Base-by-base conservation (phyloP, 2,888 invertebrate genomes). In the Pandemis corylana region DNA sequence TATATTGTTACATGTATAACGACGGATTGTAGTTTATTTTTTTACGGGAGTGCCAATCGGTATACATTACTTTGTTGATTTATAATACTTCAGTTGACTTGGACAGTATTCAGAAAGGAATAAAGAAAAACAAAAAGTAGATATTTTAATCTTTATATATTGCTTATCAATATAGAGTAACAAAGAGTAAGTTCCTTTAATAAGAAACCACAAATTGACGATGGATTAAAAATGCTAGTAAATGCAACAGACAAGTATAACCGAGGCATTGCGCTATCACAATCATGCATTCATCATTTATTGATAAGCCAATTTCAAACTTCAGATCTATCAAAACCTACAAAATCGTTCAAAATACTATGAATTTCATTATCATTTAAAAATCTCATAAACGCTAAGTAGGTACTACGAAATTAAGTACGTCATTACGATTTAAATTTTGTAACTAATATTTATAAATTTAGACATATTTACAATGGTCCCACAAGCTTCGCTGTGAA, bases 151-250 rank as follows among this genome's bases (percentile, higher is more conserved):
- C 86, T 89, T 90, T 89, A 93, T 94, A 94, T 94, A 94, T 94
- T 94, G 94, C 94, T 94, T 94, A 94, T 91, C 92, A 91, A 87
- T 93, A 94, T 89, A 91, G 89, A 91, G 89, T 92, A 94, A 94
- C 93, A 94, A 91, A 91, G 82, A 85, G 88, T 88, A 88, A 87
- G 88, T 91, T 87, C 88, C 89, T 87, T 89, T 90, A 86, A 90
- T 89, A 88, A 85, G 89, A 88, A 88, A 88, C 85, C 85, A 87
- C 85, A 89, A 86, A 85, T 89, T 89, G 89, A 90, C 82, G 87
- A 88, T 87, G 87, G 83, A 87, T 85, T 88, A 85, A 86, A 94
- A 94, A 94, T 94, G 93, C 94, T 94, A 92, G 87, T 94, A 94
- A 94, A 94, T 94, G 94, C 94, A 94, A 92, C 86, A 86, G 88